Evolutionary conservation across 2,113 vertebrate genomes (phyloP), one percentile per base, ranked within the genome.

Genomic region (Gymnobelideus leadbeateri): DNA sequence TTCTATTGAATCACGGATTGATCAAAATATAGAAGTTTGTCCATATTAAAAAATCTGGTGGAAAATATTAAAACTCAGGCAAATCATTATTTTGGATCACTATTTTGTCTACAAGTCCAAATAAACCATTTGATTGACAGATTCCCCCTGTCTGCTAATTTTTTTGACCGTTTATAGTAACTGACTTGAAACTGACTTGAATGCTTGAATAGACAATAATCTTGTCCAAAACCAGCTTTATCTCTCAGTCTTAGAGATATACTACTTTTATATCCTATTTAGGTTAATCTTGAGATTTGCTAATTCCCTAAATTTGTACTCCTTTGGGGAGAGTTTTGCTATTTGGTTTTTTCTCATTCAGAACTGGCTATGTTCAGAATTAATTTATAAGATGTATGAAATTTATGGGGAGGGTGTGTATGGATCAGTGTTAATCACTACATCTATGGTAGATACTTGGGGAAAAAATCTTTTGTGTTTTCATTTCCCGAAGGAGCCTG

Each of bases 291-390:
- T 84, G 6, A 84, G 12, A 57, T 91, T 91, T 16, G 7, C 51
- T 10, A 91, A 9, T 93, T 0, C 1, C 43, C 0, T 8, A 0
- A 2, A 31, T 92, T 84, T 61, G 21, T 68, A 68, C 2, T 89
- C 52, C 89, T 94, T 96, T 96, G 90, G 24, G 84, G 28, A 19
- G 54, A 55, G 21, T 94, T n/a, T 91, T 51, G 61, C 90, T 49
- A 91, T 4, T 68, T 91, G 25, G 95, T 21, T 37, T n/a, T n/a
- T 37, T n/a, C 51, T 93, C 68, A 84, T 8, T 90, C 8, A 68
- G 89, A 52, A 91, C 4, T 89, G 89, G 11, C n/a, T 92, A 24
- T 90, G 92, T 91, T 37, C 1, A 46, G 61, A 89, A 51, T 94
- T 94, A 52, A 93, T 92, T 95, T 84, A 51, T 0, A 43, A 55